Conservation (phyloP, 2,797 vertebrate species). For the Anabas testudineus region DNA sequence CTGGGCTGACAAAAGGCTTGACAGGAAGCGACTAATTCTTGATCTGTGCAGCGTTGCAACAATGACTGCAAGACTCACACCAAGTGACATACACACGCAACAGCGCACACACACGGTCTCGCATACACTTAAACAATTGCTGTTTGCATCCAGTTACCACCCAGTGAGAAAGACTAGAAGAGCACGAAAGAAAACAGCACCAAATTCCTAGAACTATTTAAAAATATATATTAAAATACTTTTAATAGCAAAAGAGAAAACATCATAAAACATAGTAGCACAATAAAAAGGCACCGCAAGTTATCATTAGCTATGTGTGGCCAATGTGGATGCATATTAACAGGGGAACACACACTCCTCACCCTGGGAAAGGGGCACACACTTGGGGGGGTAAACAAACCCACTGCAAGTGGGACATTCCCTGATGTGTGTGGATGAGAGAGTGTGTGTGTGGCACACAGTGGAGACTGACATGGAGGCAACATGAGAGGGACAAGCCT, state of each 20-base stretch:
- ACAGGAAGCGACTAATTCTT: conserved; percentile 87
- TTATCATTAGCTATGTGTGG: neutral
- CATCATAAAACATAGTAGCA: rapidly evolving
- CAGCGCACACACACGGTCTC: conserved; percentile 38
- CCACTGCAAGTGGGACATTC: conserved; percentile 60
- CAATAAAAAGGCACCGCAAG: neutral
- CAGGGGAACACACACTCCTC: conserved; percentile 50
- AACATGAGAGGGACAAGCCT: conserved; percentile 87
- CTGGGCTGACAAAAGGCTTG: conserved; percentile 83
- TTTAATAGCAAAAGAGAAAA: neutral
- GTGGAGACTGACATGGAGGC: conserved; percentile 79
- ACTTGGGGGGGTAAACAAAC: conserved; percentile 70
- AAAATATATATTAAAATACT: neutral
- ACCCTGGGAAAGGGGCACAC: conserved; percentile 56
- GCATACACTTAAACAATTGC: conserved; percentile 65
- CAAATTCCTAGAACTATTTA: conserved; percentile 5
- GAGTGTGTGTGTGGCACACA: conserved; percentile 61
- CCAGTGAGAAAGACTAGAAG: conserved; percentile 55
- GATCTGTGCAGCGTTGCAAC: conserved; percentile 82
- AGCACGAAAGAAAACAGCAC: conserved; percentile 22
- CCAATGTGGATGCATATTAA: conserved; percentile 31
- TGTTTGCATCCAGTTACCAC: conserved; percentile 72
- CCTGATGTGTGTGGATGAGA: conserved; percentile 11
- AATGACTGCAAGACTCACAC: conserved; percentile 73
- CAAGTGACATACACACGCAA: conserved; percentile 23